These are phyloP conservation scores for Cyclura pinguis DNA, from an alignment of 2,797 vertebrate genomes.

Conservation along the genomic window DNA sequence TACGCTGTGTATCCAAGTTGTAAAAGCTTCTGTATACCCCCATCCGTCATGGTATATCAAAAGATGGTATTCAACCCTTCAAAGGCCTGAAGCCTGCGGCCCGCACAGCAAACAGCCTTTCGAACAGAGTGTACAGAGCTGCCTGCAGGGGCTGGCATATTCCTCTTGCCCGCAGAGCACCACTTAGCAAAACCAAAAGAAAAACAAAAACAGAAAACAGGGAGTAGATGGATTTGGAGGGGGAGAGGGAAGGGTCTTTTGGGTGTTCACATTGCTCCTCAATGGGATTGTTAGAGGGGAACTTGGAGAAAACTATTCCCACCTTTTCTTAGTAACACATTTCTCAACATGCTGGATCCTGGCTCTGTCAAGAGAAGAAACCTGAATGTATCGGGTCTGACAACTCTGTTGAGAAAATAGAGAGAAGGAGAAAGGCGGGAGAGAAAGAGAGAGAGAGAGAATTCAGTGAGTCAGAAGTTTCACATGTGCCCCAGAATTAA, in stretches of 20 bases:
- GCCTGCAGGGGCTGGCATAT: slow-evolving; percentile 80
- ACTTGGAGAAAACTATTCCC: neutral
- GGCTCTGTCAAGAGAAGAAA: slow-evolving; percentile 59
- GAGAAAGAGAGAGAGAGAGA: slow-evolving; percentile 38
- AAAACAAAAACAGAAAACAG: neutral
- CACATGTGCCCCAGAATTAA: slow-evolving; percentile 41
- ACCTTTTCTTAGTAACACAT: slow-evolving; percentile 29
- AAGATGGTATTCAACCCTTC: slow-evolving; percentile 99
- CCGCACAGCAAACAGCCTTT: slow-evolving; percentile 96
- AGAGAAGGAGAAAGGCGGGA: neutral
- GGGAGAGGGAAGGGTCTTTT: neutral
- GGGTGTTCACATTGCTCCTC: slow-evolving; percentile 20
- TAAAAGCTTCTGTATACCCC: slow-evolving; percentile 69
- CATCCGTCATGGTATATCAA: slow-evolving; percentile 92
- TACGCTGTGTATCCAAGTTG: slow-evolving; percentile 74
- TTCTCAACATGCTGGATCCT: slow-evolving; percentile 40
- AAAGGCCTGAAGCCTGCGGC: slow-evolving; percentile 99
- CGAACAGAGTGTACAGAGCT: slow-evolving; percentile 89
- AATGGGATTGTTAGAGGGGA: slow-evolving; percentile 12
- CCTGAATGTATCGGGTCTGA: slow-evolving; percentile 39
- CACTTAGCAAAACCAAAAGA: slow-evolving; percentile 43
- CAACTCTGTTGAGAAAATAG: slow-evolving; percentile 44
- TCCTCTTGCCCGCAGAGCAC: slow-evolving; percentile 60
- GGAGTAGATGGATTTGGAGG: neutral
- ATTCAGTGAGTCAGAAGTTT: slow-evolving; percentile 31